Percentiles rank a stretch among this genome's conserved stretches.
phyloP scores from a whole-genome alignment of 2,888 invertebrate species.

The Standfussiana lucernea region DNA sequence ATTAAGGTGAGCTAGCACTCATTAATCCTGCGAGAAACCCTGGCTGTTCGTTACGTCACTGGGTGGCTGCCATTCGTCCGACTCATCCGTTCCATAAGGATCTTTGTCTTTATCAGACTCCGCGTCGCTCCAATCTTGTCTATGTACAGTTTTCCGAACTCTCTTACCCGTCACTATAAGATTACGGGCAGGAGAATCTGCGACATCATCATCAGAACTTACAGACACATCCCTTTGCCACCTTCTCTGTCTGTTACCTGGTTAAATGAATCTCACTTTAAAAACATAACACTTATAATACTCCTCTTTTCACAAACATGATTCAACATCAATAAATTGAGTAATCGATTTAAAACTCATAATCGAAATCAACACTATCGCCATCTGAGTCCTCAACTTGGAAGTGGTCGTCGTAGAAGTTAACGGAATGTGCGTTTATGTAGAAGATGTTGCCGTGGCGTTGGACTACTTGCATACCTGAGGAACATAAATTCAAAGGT shows the following conservation, averaged over 20 bases:
- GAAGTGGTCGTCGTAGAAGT: slow-evolving; percentile 84
- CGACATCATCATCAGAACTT: slow-evolving; percentile 57
- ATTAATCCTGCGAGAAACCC: slow-evolving; percentile 68
- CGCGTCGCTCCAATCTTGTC: slow-evolving; percentile 70
- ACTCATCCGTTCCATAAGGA: slow-evolving; percentile 86
- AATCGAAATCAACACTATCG: slow-evolving; percentile 87
- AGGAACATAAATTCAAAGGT: slow-evolving; percentile 45
- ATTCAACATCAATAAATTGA: slow-evolving; percentile 37
- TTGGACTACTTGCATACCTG: slow-evolving; percentile 83
- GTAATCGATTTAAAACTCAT: slow-evolving; percentile 80
- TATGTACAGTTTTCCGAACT: slow-evolving; percentile 72
- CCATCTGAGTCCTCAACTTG: slow-evolving; percentile 84
- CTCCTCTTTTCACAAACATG: slow-evolving; percentile 43
- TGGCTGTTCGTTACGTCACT: slow-evolving; percentile 73
- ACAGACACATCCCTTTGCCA: slow-evolving; percentile 64
- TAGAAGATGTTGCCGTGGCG: slow-evolving; percentile 83
- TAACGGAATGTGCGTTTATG: slow-evolving; percentile 84
- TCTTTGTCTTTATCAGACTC: slow-evolving; percentile 84
- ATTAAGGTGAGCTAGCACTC: slow-evolving; percentile 36
- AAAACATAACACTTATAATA: slow-evolving; percentile 54
- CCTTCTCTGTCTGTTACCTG: slow-evolving; percentile 61
- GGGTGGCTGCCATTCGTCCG: slow-evolving; percentile 88
- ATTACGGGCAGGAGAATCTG: slow-evolving; percentile 59
- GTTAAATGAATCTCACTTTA: slow-evolving; percentile 63
- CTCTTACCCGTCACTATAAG: slow-evolving; percentile 80